Conservation (phyloP, 1,140 invertebrate genomes). For the Hycleus cichorii region DNA sequence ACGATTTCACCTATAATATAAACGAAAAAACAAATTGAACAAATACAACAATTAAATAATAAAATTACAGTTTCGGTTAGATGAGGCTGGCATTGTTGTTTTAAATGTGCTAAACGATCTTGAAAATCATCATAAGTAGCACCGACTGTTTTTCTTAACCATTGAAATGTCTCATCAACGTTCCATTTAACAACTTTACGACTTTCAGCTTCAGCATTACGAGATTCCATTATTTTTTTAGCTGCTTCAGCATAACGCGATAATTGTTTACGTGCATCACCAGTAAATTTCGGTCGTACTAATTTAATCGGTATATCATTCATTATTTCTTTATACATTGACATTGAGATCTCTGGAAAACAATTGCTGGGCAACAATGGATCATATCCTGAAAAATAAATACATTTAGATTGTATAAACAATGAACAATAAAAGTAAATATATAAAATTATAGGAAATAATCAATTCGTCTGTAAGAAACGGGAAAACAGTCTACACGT, state of each 20-base stretch:
- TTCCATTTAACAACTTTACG: constrained; percentile 98
- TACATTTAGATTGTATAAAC: too few relatives aligned
- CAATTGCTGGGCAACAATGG: constrained; percentile 86
- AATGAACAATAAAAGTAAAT: too few relatives aligned
- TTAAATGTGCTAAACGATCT: constrained; percentile 64
- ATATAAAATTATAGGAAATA: too few relatives aligned
- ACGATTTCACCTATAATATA: constrained; percentile 58
- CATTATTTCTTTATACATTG: constrained; percentile 97
- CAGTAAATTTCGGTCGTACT: constrained; percentile 88
- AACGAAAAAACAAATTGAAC: not conserved
- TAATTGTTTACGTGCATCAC: constrained; percentile 92
- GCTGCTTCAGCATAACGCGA: constrained; percentile 93
- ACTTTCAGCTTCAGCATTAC: constrained; percentile 86
- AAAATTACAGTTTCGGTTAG: constrained; percentile 71
- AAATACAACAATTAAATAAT: not conserved
- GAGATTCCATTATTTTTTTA: constrained; percentile 92
- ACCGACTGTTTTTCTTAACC: constrained; percentile 88
- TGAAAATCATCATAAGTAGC: constrained; percentile 95
- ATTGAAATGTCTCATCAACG: constrained; percentile 94
- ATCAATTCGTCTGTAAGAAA: too few relatives aligned
- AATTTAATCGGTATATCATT: constrained; percentile 97
- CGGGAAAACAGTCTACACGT: too few relatives aligned
- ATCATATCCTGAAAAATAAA: constrained; percentile 56
- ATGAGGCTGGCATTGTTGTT: constrained; percentile 90
- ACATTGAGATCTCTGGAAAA: constrained; percentile 84